Conservation (phyloP, 2,888 invertebrate species). For the Panopea generosa region DNA sequence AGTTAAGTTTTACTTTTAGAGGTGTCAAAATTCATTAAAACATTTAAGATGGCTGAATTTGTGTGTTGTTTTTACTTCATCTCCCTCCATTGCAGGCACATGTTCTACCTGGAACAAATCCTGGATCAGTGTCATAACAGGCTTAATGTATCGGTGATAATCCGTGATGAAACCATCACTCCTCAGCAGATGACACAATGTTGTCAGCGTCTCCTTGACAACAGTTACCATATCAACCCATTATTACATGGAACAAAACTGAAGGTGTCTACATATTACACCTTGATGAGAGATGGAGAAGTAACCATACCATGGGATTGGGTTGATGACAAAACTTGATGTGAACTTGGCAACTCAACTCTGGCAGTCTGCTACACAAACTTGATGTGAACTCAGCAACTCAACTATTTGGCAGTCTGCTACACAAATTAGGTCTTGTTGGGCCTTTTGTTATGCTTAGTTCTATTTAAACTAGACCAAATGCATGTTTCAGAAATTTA, state of each 20-base stretch:
- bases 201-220: constrained; percentile 90
- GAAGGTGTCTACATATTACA: constrained; percentile 95
- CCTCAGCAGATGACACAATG: constrained; percentile 95
- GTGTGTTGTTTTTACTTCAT: too few species aligned
- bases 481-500: too few species aligned
- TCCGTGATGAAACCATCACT: constrained; percentile 96
- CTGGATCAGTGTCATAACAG: constrained; percentile 88
- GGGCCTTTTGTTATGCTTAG: too few species aligned
- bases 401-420: too few species aligned
- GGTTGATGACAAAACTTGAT: constrained; percentile 69
- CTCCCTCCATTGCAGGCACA: constrained; percentile 71
- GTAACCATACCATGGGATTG: constrained; percentile 98
- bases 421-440: too few species aligned
- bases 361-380: too few species aligned
- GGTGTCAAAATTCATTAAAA: too few species aligned
- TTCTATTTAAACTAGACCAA: too few species aligned
- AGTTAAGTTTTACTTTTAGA: constrained; percentile 80
- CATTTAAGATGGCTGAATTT: too few species aligned
- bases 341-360: too few species aligned
- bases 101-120: constrained; percentile 90
- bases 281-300: constrained; percentile 95
- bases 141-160: constrained; percentile 90
- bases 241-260: constrained; percentile 90
- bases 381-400: too few species aligned
- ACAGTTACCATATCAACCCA: constrained; percentile 84